Evolutionary conservation across 2,113 vertebrate genomes (phyloP), one percentile per base, ranked within the genome.

Genomic region (Bagarius yarrelli): DNA sequence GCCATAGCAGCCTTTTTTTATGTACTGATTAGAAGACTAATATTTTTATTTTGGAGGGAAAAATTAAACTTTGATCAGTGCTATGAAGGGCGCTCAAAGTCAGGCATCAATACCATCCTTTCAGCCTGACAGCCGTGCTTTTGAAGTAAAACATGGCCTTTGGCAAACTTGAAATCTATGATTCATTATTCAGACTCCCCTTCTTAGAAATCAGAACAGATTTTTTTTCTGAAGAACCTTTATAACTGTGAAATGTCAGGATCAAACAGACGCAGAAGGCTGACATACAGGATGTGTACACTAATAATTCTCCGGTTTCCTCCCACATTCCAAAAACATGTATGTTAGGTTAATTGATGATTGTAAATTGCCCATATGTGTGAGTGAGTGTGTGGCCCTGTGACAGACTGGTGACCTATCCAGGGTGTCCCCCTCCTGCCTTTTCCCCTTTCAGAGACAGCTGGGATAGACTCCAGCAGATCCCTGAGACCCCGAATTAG

Each of bases 91-190:
- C 86, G 81, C 86, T 92, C 87, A 89, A 81, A 78, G 82, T 88
- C 84, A 83, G 52, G 75, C 83, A 87, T 85, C 88, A 87, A 89
- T 85, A 85, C 82, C 76, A 83, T 80, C 83, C 84, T 90, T 90
- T 88, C 85, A 89, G 81, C 83, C 87, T 87, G 89, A 89, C 87
- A 89, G 91, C 85, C 80, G 88, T 81, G 60, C 74, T 89, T 94
- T 93, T 93, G 89, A 93, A 91, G 89, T 92, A 84, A 86, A 90
- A 87, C 89, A 90, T 88, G 84, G 88, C 92, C 90, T 89, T 84
- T 89, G 90, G 91, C 89, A 87, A 91, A 90, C 88, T 85, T 81
- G 56, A 63, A 89, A 89, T 83, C 32, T 77, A 55, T 81, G 79
- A 60, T 67, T 72, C 47, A 66, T 88, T 82, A 80, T 75, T 74